phyloP scores from a whole-genome alignment of 2,888 invertebrate species.

The Acheta domesticus region DNA sequence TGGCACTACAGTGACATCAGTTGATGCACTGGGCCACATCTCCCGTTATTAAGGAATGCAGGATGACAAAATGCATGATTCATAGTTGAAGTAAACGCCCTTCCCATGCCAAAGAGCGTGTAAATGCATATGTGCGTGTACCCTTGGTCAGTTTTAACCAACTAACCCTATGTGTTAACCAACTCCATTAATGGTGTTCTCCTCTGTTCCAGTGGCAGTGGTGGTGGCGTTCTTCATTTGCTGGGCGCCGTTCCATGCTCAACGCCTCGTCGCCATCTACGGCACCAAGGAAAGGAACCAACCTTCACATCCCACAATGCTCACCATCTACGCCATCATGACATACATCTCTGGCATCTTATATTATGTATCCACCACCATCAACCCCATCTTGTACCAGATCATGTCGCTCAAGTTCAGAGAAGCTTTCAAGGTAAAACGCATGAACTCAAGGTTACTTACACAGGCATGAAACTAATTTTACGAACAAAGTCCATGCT shows the following conservation, averaged over 20 bases:
- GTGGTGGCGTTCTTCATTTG: conserved; percentile 87
- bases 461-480: too few species aligned
- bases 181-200: conserved; percentile 39
- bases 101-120: too few species aligned
- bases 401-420: conserved; percentile 53
- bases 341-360: conserved; percentile 52
- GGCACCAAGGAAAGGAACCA: conserved; percentile 52
- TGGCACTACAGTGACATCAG: too few species aligned
- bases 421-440: conserved; percentile 48
- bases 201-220: conserved; percentile 68
- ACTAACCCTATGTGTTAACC: not conserved
- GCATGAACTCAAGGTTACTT: too few species aligned
- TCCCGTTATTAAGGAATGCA: too few species aligned
- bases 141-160: not conserved
- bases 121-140: too few species aligned
- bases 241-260: conserved; percentile 92
- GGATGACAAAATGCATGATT: too few species aligned
- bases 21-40: too few species aligned
- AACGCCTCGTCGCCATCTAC: conserved; percentile 78
- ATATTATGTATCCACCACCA: conserved; percentile 52
- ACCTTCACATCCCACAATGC: conserved; percentile 37
- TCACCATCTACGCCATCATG: conserved; percentile 44
- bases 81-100: too few species aligned
- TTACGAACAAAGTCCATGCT: too few species aligned
- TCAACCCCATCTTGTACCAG: conserved; percentile 54